Evolutionary conservation across 2,888 invertebrate species (phyloP).

Genomic region (Orgyia antiqua): DNA sequence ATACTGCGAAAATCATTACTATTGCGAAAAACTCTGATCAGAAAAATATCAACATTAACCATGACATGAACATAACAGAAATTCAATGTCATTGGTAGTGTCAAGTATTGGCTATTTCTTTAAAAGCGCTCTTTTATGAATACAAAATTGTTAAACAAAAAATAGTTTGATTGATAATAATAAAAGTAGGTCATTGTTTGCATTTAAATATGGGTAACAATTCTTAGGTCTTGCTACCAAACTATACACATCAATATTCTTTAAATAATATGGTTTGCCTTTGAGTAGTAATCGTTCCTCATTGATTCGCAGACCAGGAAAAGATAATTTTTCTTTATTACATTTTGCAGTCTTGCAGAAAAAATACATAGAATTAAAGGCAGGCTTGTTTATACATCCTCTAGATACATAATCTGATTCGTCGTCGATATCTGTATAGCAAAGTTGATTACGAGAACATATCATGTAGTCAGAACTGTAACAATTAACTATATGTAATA

Average conservation of each 20-base stretch:
- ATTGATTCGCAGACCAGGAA: constrained; percentile 7
- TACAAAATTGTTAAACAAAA: too few species aligned
- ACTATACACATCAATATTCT: background rate
- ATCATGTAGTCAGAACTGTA: constrained; percentile 44
- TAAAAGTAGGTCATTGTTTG: too few species aligned
- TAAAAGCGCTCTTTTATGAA: too few species aligned
- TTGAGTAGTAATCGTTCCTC: background rate
- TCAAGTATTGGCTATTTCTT: too few species aligned
- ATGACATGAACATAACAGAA: too few species aligned
- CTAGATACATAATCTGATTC: constrained; percentile 38
- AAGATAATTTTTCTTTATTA: constrained; percentile 28
- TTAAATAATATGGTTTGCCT: background rate
- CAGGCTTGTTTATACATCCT: constrained; percentile 46
- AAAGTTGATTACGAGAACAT: constrained; percentile 43
- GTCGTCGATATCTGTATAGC: constrained; percentile 46
- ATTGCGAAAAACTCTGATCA: too few species aligned
- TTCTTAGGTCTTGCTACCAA: background rate
- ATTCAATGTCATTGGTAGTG: too few species aligned
- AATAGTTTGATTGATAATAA: too few species aligned
- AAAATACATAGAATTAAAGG: constrained; percentile 41
- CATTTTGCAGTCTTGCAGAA: constrained; percentile 42
- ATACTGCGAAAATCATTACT: too few species aligned
- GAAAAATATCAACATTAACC: too few species aligned
- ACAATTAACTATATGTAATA: constrained; percentile 9
- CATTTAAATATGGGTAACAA: too few species aligned